These are phyloP conservation scores for Ganaspis brasiliensis DNA, from an alignment of 2,888 invertebrate species.

Conservation along the genomic window DNA sequence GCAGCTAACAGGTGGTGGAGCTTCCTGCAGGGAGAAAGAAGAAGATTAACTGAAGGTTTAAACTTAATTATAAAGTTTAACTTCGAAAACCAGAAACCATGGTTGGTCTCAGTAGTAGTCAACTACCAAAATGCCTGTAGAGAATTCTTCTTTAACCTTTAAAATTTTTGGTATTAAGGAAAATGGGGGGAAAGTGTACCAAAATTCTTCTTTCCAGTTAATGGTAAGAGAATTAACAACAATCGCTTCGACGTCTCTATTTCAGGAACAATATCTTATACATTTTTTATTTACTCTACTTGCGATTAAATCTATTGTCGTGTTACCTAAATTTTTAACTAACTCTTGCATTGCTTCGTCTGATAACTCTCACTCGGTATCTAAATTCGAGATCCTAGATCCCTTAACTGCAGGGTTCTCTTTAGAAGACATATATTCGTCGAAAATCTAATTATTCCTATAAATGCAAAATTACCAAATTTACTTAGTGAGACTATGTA, in stretches of 20 bases:
- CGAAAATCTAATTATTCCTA: slow-evolving; percentile 49
- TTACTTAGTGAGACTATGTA: slow-evolving; percentile 51
- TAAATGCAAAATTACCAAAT: slow-evolving; percentile 52
- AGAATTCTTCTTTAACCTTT: background rate
- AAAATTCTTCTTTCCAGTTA: slow-evolving; percentile 23
- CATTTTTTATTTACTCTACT: slow-evolving; percentile 54
- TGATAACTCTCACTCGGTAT: slow-evolving; percentile 51
- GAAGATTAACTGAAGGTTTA: background rate
- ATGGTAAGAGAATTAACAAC: slow-evolving; percentile 51
- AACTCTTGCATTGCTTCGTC: slow-evolving; percentile 40
- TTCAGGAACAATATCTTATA: slow-evolving; percentile 49
- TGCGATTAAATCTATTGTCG: slow-evolving; percentile 54
- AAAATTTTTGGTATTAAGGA: slow-evolving; percentile 6
- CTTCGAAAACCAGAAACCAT: background rate
- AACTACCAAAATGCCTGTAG: background rate
- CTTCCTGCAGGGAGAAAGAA: slow-evolving; percentile 1
- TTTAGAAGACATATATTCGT: slow-evolving; percentile 45
- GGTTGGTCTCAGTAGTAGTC: background rate
- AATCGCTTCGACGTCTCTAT: slow-evolving; percentile 54
- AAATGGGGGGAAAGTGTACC: background rate
- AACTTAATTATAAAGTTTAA: background rate
- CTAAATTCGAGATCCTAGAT: slow-evolving; percentile 46
- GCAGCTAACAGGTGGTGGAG: background rate
- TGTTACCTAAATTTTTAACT: slow-evolving; percentile 42
- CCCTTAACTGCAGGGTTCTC: slow-evolving; percentile 47